phyloP scores from a whole-genome alignment of 2,888 invertebrate genomes.

The Beris chalybata region DNA sequence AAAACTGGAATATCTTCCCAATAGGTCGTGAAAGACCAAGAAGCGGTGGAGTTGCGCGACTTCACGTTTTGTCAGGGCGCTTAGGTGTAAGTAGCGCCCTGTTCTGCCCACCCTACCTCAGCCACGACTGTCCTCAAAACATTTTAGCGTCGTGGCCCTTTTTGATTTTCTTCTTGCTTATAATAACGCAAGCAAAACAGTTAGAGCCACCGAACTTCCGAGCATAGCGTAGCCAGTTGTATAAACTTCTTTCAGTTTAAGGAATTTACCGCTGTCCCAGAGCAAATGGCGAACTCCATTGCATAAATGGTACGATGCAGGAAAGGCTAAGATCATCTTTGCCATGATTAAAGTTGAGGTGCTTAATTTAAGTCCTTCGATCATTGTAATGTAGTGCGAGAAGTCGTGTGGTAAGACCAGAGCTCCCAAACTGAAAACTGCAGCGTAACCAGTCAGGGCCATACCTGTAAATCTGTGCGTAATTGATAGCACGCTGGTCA shows the following conservation, averaged over 20 bases:
- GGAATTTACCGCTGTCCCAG: constrained; percentile 77
- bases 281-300: constrained; percentile 91
- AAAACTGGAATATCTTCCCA: too few species aligned
- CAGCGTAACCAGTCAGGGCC: constrained; percentile 61
- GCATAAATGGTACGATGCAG: constrained; percentile 79
- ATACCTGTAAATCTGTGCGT: constrained; percentile 78
- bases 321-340: constrained; percentile 77
- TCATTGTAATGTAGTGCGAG: constrained; percentile 63
- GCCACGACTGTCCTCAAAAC: too few species aligned
- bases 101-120: too few species aligned
- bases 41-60: too few species aligned
- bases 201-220: constrained; percentile 54
- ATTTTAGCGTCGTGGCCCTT: too few species aligned
- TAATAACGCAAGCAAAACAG: constrained; percentile 55
- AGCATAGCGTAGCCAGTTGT: constrained; percentile 67
- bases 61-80: too few species aligned
- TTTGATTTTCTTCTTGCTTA: constrained; percentile 42
- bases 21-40: too few species aligned
- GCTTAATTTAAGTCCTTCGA: constrained; percentile 63
- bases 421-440: constrained; percentile 64
- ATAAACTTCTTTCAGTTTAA: constrained; percentile 76
- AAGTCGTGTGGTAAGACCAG: constrained; percentile 65
- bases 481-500: constrained; percentile 80
- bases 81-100: too few species aligned
- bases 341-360: constrained; percentile 62